Conservation (phyloP, 2,888 invertebrate species). For the Rhingia rostrata region DNA sequence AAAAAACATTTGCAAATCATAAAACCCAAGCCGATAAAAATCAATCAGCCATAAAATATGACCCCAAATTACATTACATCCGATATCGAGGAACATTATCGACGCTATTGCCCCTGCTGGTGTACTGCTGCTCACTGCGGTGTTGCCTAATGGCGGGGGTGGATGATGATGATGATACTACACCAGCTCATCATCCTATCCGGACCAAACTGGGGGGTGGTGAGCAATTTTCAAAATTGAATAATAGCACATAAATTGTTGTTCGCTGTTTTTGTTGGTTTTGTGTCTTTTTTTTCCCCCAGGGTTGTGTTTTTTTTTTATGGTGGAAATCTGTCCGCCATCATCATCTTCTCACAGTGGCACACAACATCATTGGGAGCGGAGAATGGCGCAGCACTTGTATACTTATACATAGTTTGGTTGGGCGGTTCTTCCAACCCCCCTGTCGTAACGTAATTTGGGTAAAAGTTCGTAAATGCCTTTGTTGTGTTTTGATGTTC, state of each 20-base stretch:
- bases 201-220: no score
- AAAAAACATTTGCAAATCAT: conserved; percentile 69
- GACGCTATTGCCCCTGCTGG: conserved; percentile 50
- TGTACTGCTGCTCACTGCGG: conserved; percentile 10
- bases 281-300: background rate
- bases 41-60: conserved; percentile 79
- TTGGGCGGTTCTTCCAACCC: conserved; percentile 35
- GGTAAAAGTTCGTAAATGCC: conserved; percentile 70
- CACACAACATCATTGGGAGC: conserved; percentile 23
- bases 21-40: conserved; percentile 76
- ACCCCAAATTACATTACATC: conserved; percentile 73
- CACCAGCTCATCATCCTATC: conserved; percentile 19
- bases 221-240: conserved; percentile 75
- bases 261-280: conserved; percentile 45
- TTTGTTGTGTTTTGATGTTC: conserved; percentile 73
- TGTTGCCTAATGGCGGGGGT: conserved; percentile 52
- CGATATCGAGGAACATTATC: conserved; percentile 64
- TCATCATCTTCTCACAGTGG: conserved; percentile 67
- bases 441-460: conserved; percentile 62
- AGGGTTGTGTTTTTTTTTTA: conserved; percentile 53
- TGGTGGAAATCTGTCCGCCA: conserved; percentile 73
- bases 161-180: conserved; percentile 48
- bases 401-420: conserved; percentile 1
- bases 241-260: conserved; percentile 74
- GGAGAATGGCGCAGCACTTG: background rate